Percentiles rank a stretch among this genome's conserved stretches.
phyloP scores from a whole-genome alignment of 2,888 invertebrate species.

The Caenorhabditis parvicauda region DNA sequence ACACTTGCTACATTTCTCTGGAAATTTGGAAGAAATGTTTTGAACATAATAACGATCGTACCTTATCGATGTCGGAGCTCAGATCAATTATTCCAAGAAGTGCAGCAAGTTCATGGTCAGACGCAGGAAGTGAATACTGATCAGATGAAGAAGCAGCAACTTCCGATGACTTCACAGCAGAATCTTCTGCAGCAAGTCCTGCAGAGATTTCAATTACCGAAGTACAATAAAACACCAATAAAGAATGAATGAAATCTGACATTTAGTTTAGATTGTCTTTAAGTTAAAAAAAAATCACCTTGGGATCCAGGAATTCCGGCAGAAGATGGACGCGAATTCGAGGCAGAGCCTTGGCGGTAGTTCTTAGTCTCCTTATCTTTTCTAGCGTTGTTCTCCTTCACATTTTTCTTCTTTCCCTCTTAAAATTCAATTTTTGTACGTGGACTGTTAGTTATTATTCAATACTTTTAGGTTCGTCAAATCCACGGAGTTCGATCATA shows the following conservation, averaged over 20 bases:
- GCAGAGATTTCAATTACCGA: no score
- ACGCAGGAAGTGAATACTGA: conserved; percentile 19
- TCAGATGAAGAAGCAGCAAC: conserved; percentile 7
- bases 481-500: conserved; percentile 60
- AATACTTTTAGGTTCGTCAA: conserved; percentile 54
- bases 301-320: conserved; percentile 8
- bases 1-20: conserved; percentile 5
- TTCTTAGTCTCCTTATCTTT: conserved; percentile 13
- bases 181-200: no score
- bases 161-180: conserved; percentile 12
- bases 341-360: background rate
- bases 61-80: conserved; percentile 18
- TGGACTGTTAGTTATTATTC: background rate
- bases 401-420: conserved; percentile 26
- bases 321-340: conserved; percentile 15
- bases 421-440: conserved; percentile 1
- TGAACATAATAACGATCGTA: background rate
- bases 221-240: no score
- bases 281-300: conserved; percentile 3
- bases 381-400: conserved; percentile 27
- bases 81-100: conserved; percentile 41
- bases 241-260: no score
- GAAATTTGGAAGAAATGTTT: background rate
- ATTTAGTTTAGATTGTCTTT: conserved; percentile 12
- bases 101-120: conserved; percentile 39